Evolutionary conservation across 2,888 invertebrate species (phyloP), one percentile per base, ranked within the genome.

Genomic region (Acholoe squamosa): DNA sequence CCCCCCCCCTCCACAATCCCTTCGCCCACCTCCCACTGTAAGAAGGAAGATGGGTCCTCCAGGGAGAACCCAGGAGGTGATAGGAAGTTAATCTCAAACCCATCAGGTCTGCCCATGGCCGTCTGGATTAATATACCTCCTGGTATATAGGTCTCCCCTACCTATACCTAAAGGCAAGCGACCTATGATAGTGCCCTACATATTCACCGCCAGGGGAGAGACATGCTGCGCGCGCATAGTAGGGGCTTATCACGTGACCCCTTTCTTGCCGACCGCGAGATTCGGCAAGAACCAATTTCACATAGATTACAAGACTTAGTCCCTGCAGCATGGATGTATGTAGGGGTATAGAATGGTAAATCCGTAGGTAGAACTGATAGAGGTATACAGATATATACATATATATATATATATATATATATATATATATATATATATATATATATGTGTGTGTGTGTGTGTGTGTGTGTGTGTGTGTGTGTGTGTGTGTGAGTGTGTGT

Each of bases 161-260:
- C 76, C 25, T 28, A 3, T 16, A 5, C 7, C 25, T 31, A 1
- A 16, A 14, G 25, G 14, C 28, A 31, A 76, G 25, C 76, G 76
- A 28, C 16, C 76, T n/a, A 28, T 28, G 76, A 76, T 76, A 76
- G 76, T 31, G 16, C 76, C 25, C 76, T 16, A 25, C 76, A 76
- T 61, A 1, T 19, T 22, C 76, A 16, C 76, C 25, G 76, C 76
- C 76, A 25, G 76, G n/a, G 61, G 25, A 25, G 61, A 14, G 76
- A 76, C 76, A 25, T 31, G 76, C 76, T 76, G 76, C 76, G 76
- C 76, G 76, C 25, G 76, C 76, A 25, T 28, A 22, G 76, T 28
- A 1, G 76, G 28, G 28, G 25, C 76, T 31, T 14, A 76, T 76
- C 76, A 76, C 76, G 25, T 76, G 76, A 31, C 76, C 25, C 76